Evolutionary conservation across 92 coral and sea anemone genomes (phyloP), one percentile per base, ranked within the genome.

Genomic region (Palythoa caribaeorum): DNA sequence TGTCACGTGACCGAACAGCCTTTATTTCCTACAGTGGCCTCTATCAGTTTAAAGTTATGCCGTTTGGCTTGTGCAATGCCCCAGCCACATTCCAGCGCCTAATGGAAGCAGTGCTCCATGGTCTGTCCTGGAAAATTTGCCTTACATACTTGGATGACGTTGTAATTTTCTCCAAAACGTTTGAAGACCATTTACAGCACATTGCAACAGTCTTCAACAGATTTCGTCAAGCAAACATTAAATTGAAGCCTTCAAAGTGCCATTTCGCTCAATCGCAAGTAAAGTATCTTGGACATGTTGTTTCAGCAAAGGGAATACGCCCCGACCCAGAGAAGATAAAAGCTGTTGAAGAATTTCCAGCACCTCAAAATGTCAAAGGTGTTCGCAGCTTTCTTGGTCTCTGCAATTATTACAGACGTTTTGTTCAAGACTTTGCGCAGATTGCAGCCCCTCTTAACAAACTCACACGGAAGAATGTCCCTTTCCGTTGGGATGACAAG

Each of bases 221-320:
- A 9, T 68, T 89, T 1, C 60, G 89, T 1, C 78, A 83, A 5
- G 89, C 92, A 10, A 84, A 89, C 57, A 84, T 89, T 75, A 83
- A 73, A 50, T 78, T 89, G 0, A 84, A 89, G 28, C 76, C 89
- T 1, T 47, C 84, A 6, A 89, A 89, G 65, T 89, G 92, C 53
- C 63, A 75, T 84, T 84, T 89, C 37, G 89, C 39, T 17, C 73
- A 68, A 19, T 19, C 73, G 20, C 8, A 68, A 0, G 73, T 68
- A 2, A 68, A 68, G 70, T 44, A 62, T 38, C 39, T 44, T 11
- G 65, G 65, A 1, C 47, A 62, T 78, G 44, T 78, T 44, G 65
- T 52, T 12, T 78, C 84, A 12, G 39, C 47, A 2, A 7, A 11
- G 4, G 84, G 84, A 13, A 78, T 78, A 9, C 36, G 84, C 6